Percentiles rank a stretch among this genome's conserved stretches.
Evolutionary conservation across 2,888 invertebrate genomes (phyloP).

Genomic region (Sepiola atlantica): DNA sequence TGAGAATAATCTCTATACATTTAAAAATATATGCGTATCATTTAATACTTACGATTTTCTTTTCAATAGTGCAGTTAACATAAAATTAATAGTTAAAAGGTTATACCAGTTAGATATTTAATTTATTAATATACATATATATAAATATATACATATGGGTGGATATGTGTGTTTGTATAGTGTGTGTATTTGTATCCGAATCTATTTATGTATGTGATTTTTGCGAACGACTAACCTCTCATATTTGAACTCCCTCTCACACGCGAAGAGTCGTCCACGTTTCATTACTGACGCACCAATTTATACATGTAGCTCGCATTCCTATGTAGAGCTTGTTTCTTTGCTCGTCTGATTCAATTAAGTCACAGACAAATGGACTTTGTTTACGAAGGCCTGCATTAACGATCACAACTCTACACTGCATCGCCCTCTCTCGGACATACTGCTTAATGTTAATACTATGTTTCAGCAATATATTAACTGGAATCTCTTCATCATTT

Average conservation of each 20-base stretch:
- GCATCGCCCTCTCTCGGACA: neutral
- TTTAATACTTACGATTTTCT: too few species aligned
- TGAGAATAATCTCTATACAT: too few species aligned
- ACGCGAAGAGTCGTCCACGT: neutral
- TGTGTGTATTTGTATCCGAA: neutral
- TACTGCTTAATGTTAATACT: neutral
- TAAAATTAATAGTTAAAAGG: too few species aligned
- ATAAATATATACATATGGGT: neutral
- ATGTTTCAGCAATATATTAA: conserved; percentile 16
- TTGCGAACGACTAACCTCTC: too few species aligned
- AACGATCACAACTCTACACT: neutral
- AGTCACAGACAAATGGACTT: neutral
- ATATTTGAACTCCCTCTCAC: neutral
- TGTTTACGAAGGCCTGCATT: neutral
- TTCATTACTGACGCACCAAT: neutral
- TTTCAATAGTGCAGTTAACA: too few species aligned
- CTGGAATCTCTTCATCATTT: neutral
- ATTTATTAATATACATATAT: neutral
- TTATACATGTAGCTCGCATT: neutral
- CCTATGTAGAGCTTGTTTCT: neutral
- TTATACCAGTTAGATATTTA: too few species aligned
- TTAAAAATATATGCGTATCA: too few species aligned
- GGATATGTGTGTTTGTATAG: neutral
- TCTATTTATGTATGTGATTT: neutral
- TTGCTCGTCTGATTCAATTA: neutral